Evolutionary conservation across 2,797 vertebrate species (phyloP).

Genomic region (Aphelocoma californica): DNA sequence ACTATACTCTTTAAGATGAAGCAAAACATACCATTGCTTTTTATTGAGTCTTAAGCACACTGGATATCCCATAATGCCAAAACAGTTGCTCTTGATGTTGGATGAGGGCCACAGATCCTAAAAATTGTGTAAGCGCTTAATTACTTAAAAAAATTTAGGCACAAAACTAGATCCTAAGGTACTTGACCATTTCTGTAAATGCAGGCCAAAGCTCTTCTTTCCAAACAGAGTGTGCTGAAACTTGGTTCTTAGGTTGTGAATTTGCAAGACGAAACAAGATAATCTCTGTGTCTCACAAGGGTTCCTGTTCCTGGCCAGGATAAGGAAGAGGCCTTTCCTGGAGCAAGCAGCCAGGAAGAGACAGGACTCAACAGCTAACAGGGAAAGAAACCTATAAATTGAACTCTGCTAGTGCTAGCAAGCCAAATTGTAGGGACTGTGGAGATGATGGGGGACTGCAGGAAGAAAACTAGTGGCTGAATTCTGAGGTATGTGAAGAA

Average conservation of each 20-base stretch:
- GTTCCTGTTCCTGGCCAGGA: not conserved
- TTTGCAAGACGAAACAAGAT: not conserved
- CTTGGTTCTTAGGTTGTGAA: not conserved
- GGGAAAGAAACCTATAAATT: not conserved
- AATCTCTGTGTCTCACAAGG: not conserved
- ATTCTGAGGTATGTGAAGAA: not conserved
- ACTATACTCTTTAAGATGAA: not conserved
- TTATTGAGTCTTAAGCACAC: not conserved
- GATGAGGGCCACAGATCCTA: not conserved
- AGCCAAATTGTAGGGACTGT: not conserved
- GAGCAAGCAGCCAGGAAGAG: not conserved
- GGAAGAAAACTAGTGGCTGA: not conserved
- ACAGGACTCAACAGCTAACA: not conserved
- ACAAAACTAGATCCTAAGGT: not conserved
- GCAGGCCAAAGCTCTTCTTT: not conserved
- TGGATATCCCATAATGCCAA: not conserved
- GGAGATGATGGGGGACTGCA: not conserved
- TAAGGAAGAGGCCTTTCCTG: not conserved
- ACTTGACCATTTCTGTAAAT: not conserved
- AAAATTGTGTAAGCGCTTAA: not conserved
- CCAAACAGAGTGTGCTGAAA: not conserved
- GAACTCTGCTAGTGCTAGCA: not conserved
- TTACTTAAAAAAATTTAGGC: not conserved
- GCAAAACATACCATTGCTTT: not conserved
- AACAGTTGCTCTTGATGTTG: not conserved